Conservation (phyloP, 2,113 vertebrate genomes). For the Hyaena hyaena region DNA sequence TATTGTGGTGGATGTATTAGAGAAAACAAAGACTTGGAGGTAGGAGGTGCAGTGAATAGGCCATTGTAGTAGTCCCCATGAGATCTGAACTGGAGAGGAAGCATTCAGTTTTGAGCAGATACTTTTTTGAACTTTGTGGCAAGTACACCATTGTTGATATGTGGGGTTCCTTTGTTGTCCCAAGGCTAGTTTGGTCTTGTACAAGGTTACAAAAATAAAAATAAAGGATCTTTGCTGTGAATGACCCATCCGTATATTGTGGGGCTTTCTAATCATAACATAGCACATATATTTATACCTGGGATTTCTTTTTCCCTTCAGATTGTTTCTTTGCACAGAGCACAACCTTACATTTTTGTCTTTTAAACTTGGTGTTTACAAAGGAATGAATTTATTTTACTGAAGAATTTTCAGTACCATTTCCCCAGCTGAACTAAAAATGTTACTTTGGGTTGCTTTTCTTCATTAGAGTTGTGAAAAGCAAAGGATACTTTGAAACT, state of each 20-base stretch:
- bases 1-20: not conserved
- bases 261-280: not conserved
- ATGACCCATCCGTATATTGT: not conserved
- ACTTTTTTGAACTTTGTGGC: not conserved
- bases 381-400: not conserved
- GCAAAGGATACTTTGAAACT: constrained; percentile 1
- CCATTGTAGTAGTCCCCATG: not conserved
- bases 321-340: not conserved
- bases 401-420: not conserved
- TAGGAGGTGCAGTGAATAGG: not conserved
- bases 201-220: not conserved
- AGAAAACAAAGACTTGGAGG: not conserved
- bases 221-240: not conserved
- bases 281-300: not conserved
- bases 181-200: not conserved
- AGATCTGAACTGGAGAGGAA: not conserved
- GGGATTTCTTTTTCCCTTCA: not conserved
- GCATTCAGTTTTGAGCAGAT: not conserved
- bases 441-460: not conserved
- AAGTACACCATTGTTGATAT: not conserved
- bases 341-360: not conserved
- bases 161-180: not conserved
- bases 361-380: not conserved
- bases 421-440: not conserved
- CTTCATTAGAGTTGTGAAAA: not conserved